Conservation (phyloP, 2,888 invertebrate genomes). For the Pristionchus entomophagus region DNA sequence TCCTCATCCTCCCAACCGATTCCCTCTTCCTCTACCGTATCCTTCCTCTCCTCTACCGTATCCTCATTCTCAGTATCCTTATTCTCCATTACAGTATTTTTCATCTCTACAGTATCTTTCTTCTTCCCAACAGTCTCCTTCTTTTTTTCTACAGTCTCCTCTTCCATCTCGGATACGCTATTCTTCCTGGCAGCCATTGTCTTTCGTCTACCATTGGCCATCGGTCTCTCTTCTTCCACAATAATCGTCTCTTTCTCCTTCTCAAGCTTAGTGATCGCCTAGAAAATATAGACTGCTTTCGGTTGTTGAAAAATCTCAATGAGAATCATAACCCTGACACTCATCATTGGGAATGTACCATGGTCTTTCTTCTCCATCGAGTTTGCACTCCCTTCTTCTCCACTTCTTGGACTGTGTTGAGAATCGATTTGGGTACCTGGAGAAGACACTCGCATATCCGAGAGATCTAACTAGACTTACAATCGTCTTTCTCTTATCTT, state of each 20-base stretch:
- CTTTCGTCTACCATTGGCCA: not conserved
- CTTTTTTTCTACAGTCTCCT: not conserved
- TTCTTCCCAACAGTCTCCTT: not conserved
- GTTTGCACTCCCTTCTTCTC: not conserved
- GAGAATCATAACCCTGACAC: too few relatives aligned
- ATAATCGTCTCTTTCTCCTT: not conserved
- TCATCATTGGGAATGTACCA: too few relatives aligned
- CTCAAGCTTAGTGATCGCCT: not conserved
- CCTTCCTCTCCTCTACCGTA: not conserved
- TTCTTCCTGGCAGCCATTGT: not conserved
- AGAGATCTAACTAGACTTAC: not conserved
- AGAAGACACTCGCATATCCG: too few relatives aligned
- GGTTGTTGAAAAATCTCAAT: too few relatives aligned
- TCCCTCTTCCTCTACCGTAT: too few relatives aligned
- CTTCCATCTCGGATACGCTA: not conserved
- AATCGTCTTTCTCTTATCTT: not conserved
- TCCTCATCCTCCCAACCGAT: not conserved
- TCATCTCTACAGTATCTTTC: not conserved
- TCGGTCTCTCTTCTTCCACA: not conserved
- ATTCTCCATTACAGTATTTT: not conserved
- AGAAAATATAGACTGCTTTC: not conserved
- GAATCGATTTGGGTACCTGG: not conserved
- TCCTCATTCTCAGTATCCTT: not conserved
- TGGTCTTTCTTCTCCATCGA: not conserved
- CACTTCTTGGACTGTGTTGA: not conserved